Percentiles rank a stretch among this genome's conserved stretches.
Conservation (phyloP, 2,113 vertebrate species). For the Ornithorhynchus anatinus region DNA sequence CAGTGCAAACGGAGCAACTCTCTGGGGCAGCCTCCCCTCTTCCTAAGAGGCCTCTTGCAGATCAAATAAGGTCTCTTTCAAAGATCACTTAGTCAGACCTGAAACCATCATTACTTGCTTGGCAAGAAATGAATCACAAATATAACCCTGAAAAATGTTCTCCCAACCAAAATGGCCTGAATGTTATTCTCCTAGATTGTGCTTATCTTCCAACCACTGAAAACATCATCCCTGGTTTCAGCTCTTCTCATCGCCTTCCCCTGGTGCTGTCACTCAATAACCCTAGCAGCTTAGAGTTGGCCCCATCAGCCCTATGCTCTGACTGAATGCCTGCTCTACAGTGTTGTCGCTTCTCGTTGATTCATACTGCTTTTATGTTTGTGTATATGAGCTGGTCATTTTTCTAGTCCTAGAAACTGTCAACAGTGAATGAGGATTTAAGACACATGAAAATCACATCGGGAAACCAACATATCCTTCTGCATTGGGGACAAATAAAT, state of each 20-base stretch:
- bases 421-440: not conserved
- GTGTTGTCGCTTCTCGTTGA: not conserved
- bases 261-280: constrained; percentile 1
- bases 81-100: too few species aligned
- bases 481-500: not conserved
- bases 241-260: not conserved
- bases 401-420: not conserved
- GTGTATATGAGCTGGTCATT: not conserved
- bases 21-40: too few species aligned
- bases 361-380: not conserved
- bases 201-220: too few species aligned
- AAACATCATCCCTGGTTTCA: too few species aligned
- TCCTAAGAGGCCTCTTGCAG: too few species aligned
- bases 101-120: too few species aligned
- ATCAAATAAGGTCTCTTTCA: too few species aligned
- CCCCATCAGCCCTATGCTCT: too few species aligned
- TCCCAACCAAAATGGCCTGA: accelerated
- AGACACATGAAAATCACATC: not conserved
- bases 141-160: not conserved
- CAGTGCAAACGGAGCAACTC: too few species aligned
- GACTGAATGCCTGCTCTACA: not conserved
- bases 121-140: not conserved
- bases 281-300: too few species aligned
- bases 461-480: constrained; percentile 1
- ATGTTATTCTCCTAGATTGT: accelerated